A percentile compares a stretch with the other conserved stretches of the same genome.
Evolutionary conservation across 2,888 invertebrate genomes (phyloP).

Genomic region (Agapostemon virescens): DNA sequence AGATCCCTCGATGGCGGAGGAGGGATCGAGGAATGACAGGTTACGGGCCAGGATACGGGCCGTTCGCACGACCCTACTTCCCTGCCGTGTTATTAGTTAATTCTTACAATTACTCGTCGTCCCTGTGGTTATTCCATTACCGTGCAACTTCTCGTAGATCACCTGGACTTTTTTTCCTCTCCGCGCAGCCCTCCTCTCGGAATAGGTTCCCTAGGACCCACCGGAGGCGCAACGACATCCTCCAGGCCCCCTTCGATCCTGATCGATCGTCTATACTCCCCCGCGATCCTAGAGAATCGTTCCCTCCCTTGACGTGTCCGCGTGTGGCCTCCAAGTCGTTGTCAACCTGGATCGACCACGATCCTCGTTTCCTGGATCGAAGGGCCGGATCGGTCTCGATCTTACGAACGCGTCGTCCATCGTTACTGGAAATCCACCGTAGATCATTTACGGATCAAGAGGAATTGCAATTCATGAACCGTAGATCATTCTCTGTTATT

Average conservation of each 20-base stretch:
- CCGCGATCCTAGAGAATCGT: background rate
- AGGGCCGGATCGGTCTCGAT: background rate
- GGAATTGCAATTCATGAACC: too few relatives aligned
- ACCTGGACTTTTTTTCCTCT: constrained; percentile 56
- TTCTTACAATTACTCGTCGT: constrained; percentile 80
- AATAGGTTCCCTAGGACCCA: background rate
- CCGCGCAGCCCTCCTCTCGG: background rate
- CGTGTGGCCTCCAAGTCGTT: background rate
- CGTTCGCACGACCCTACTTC: constrained; percentile 79
- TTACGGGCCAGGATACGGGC: constrained; percentile 72
- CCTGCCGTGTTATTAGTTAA: constrained; percentile 79
- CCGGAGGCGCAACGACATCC: constrained; percentile 11
- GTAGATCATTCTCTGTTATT: too few relatives aligned
- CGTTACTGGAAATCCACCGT: background rate
- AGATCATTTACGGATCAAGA: too few relatives aligned
- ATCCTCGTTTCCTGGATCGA: background rate
- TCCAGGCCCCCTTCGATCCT: background rate
- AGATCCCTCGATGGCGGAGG: constrained; percentile 74
- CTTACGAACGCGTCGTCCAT: background rate
- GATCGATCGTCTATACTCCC: background rate
- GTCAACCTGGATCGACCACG: background rate
- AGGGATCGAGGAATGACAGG: constrained; percentile 78
- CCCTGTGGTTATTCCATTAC: constrained; percentile 80
- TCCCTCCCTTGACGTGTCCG: background rate
- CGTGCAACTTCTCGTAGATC: constrained; percentile 71